Conservation (phyloP, 1,140 invertebrate genomes). For the Daktulosphaira vitifoliae region DNA sequence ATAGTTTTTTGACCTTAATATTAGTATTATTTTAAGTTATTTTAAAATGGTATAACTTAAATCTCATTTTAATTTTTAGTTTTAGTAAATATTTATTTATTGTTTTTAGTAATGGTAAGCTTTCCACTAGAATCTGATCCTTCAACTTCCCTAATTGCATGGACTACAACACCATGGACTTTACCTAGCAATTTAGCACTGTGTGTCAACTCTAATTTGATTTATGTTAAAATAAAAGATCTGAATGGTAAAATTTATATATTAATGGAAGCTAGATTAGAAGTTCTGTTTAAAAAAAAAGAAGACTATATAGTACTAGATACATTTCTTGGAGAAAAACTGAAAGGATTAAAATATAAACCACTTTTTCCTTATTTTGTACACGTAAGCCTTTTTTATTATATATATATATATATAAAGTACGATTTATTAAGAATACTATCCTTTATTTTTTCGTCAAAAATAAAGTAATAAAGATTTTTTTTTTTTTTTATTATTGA, state of each 20-base stretch:
- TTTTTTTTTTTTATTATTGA: too few relatives aligned
- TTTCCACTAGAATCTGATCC: constrained; percentile 70
- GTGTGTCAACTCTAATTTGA: constrained; percentile 84
- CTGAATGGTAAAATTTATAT: constrained; percentile 66
- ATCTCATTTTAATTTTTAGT: too few relatives aligned
- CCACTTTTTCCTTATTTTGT: constrained; percentile 89
- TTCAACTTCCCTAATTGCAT: constrained; percentile 71
- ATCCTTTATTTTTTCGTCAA: too few relatives aligned
- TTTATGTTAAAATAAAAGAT: constrained; percentile 72
- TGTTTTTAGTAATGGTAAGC: constrained; percentile 64
- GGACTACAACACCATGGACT: constrained; percentile 99
- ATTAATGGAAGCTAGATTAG: constrained; percentile 77
- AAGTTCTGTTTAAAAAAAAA: constrained; percentile 69
- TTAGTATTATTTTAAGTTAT: too few relatives aligned
- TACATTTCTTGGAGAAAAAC: constrained; percentile 70
- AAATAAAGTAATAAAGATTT: too few relatives aligned
- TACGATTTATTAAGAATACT: too few relatives aligned
- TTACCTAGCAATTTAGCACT: constrained; percentile 92
- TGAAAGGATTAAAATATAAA: constrained; percentile 77
- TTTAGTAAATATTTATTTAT: not conserved
- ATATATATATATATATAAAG: too few relatives aligned
- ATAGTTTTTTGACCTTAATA: too few relatives aligned
- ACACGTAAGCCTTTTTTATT: constrained; percentile 36
- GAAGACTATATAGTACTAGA: constrained; percentile 65
- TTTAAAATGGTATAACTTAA: too few relatives aligned